These are phyloP conservation scores for Antennarius striatus DNA, from an alignment of 2,113 vertebrate species.

Conservation along the genomic window DNA sequence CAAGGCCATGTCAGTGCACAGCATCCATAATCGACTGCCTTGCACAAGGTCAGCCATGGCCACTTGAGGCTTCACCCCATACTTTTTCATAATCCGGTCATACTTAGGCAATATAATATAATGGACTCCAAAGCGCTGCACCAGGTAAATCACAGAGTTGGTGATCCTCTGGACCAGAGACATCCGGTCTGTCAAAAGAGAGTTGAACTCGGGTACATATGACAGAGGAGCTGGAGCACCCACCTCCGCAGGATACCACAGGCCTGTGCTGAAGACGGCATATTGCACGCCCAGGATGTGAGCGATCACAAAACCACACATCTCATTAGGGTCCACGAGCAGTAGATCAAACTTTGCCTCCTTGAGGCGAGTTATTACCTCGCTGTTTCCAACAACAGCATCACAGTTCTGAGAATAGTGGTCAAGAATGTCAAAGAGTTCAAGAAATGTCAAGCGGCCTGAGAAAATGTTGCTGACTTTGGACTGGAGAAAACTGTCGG, in stretches of 20 bases:
- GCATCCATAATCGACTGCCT: slow-evolving; percentile 95
- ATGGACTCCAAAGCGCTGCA: slow-evolving; percentile 92
- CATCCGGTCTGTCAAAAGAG: slow-evolving; percentile 95
- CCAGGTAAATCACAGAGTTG: slow-evolving; percentile 90
- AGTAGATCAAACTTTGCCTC: slow-evolving; percentile 92
- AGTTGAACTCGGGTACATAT: slow-evolving; percentile 98
- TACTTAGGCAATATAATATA: slow-evolving; percentile 95
- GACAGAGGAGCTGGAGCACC: slow-evolving; percentile 94
- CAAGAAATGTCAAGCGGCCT: slow-evolving; percentile 90
- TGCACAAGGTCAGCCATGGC: slow-evolving; percentile 95
- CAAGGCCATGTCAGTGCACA: slow-evolving; percentile 95
- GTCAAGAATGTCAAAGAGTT: slow-evolving; percentile 96
- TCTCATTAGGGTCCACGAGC: slow-evolving; percentile 97
- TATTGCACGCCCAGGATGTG: slow-evolving; percentile 94
- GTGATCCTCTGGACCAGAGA: slow-evolving; percentile 88
- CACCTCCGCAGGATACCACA: slow-evolving; percentile 98
- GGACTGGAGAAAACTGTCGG: slow-evolving; percentile 94
- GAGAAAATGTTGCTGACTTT: slow-evolving; percentile 98
- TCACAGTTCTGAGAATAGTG: slow-evolving; percentile 97
- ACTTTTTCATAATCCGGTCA: slow-evolving; percentile 93
- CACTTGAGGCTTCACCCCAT: slow-evolving; percentile 84
- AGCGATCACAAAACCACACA: slow-evolving; percentile 98
- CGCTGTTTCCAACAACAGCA: slow-evolving; percentile 87
- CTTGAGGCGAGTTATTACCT: slow-evolving; percentile 86
- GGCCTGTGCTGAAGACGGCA: slow-evolving; percentile 95